Evolutionary conservation across 2,888 invertebrate genomes (phyloP).

Genomic region (Cheilosia urbana): DNA sequence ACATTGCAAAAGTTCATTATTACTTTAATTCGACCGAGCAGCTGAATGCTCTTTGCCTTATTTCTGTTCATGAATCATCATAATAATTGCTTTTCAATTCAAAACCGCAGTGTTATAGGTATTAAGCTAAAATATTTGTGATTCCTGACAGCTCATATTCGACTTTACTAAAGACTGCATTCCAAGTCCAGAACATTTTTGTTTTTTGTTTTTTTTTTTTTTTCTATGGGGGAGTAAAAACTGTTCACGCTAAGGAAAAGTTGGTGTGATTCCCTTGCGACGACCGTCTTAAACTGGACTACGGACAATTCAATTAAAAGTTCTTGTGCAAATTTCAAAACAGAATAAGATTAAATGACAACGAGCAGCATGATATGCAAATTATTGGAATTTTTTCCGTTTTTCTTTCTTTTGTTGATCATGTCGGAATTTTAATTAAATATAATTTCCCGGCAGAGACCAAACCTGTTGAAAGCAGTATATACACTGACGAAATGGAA

Average conservation of each 20-base stretch:
- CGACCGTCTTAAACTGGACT: constrained; percentile 35
- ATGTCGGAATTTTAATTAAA: constrained; percentile 62
- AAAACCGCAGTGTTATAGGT: no score
- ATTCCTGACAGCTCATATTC: not conserved
- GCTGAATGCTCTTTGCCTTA: no score
- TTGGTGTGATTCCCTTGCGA: constrained; percentile 32
- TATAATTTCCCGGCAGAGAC: constrained; percentile 21
- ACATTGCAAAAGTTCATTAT: no score
- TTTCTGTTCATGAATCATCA: no score
- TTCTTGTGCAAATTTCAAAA: constrained; percentile 56
- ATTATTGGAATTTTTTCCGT: constrained; percentile 50
- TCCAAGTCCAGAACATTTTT: constrained; percentile 10
- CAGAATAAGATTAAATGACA: constrained; percentile 51
- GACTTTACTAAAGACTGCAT: not conserved
- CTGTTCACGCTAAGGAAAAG: constrained; percentile 8
- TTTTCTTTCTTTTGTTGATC: constrained; percentile 29
- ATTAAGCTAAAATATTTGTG: not conserved
- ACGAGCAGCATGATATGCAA: constrained; percentile 46
- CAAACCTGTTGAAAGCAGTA: constrained; percentile 42
- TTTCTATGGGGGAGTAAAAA: not conserved
- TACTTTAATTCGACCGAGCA: no score
- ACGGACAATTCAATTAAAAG: constrained; percentile 67
- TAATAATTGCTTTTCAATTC: no score
- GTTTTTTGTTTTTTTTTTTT: not conserved
- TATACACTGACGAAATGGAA: constrained; percentile 2